Conservation (phyloP, 30 jellyfish, hydroid and myxozoan genomes). For the Pelagia noctiluca region DNA sequence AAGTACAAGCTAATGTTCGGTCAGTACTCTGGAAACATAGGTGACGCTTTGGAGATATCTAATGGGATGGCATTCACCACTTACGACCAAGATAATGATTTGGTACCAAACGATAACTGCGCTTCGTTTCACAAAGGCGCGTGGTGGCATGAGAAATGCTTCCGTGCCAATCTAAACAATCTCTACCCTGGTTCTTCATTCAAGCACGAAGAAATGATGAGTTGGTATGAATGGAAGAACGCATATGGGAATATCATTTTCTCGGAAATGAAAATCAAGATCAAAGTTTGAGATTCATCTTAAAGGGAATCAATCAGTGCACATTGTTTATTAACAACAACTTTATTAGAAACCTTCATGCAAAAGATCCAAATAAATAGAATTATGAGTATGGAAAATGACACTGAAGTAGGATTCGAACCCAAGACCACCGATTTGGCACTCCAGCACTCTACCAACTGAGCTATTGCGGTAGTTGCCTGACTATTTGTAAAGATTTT, state of each 20-base stretch:
- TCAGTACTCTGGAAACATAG: not conserved
- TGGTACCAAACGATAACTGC: not conserved
- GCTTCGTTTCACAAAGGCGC: not conserved
- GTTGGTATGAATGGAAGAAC: not conserved
- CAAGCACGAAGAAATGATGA: not conserved
- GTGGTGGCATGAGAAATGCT: not conserved
- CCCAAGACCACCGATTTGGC: too few relatives aligned
- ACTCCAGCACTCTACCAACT: too few relatives aligned
- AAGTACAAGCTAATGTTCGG: constrained; percentile 1
- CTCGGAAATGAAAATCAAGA: constrained; percentile 1
- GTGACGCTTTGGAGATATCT: not conserved
- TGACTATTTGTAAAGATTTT: too few relatives aligned
- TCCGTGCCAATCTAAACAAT: not conserved
- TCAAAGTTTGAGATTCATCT: not conserved
- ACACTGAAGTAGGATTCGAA: too few relatives aligned
- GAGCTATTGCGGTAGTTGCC: too few relatives aligned
- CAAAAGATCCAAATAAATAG: too few relatives aligned
- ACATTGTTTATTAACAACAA: too few relatives aligned
- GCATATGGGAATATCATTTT: not conserved
- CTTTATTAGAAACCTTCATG: too few relatives aligned
- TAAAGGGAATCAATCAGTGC: too few relatives aligned
- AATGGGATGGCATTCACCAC: not conserved
- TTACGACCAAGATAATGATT: not conserved
- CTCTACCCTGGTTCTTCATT: not conserved
- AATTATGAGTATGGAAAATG: too few relatives aligned